Conservation (phyloP, 2,113 vertebrate species). For the Pao palembangensis region DNA sequence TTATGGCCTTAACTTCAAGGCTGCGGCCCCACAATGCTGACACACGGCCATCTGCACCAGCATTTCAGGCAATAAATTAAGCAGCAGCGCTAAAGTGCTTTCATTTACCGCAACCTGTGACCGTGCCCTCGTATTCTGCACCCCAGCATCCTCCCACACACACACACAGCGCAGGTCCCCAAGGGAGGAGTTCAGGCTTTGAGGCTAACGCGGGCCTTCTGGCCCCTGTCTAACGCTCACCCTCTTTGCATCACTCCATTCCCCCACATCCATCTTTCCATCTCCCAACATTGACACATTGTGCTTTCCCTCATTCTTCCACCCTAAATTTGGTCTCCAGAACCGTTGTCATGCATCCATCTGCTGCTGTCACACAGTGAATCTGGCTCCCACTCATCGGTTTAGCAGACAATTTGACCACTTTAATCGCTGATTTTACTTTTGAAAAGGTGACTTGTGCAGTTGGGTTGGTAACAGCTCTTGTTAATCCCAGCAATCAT, state of each 20-base stretch:
- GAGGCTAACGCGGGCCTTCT: constrained; percentile 45
- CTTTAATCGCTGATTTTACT: not conserved
- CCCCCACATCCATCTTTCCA: constrained; percentile 41
- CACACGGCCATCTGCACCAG: constrained; percentile 64
- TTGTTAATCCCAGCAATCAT: not conserved
- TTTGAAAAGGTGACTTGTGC: not conserved
- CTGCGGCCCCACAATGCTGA: constrained; percentile 33
- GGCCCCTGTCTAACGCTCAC: constrained; percentile 44
- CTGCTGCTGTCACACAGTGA: constrained; percentile 20
- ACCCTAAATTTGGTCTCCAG: constrained; percentile 3
- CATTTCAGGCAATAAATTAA: constrained; percentile 68
- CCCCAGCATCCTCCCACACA: constrained; percentile 39
- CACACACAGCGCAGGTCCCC: constrained; percentile 43
- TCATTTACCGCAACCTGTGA: constrained; percentile 37
- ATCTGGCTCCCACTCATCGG: not conserved
- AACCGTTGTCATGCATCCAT: constrained; percentile 45
- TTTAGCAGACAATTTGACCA: not conserved
- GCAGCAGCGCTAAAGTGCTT: constrained; percentile 32
- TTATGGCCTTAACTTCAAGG: constrained; percentile 10
- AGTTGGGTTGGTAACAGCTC: not conserved
- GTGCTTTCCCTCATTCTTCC: constrained; percentile 23
- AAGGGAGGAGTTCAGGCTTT: constrained; percentile 44
- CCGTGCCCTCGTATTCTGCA: constrained; percentile 53
- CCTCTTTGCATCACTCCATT: constrained; percentile 36
- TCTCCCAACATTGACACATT: constrained; percentile 6